Base-by-base conservation (phyloP, 2,888 invertebrate genomes). In the Diaprepes abbreviatus region DNA sequence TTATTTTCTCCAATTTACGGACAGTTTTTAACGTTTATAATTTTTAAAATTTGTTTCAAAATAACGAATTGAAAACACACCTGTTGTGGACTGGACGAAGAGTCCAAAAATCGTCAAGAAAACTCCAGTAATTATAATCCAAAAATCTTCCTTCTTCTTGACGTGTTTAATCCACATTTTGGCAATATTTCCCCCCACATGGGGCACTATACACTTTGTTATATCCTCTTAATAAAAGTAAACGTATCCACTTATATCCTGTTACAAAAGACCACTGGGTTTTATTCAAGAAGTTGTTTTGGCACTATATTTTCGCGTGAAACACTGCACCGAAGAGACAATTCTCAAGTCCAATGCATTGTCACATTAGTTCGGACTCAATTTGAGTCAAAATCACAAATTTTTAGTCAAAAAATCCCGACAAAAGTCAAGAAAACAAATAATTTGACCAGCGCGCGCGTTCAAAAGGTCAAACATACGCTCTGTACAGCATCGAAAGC, bases 151-250 rank as follows among this genome's bases (percentile, higher is more conserved):
- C 88, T 72, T 72, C 69, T 88, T 86, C 86, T 77, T 79, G 76
- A 87, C 87, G 87, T 89, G 88, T 86, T 88, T 88, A 87, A 89
- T 89, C 89, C 89, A 88, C 89, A 89, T 89, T 88, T 88, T 89
- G 80, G 78, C 75, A 75, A 80, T 79, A 81, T 79, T 80, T 63
- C 17, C 60, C 80, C 83, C 83, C 82, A 80, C 83, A 84, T 84
- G 83, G 83, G 83, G 81, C 80, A 82, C 64, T 52, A 19, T 10
- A 76, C 76, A 74, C 71, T 79, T 80, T 80, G 75, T 72, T 75
- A 74, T 76, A 70, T 74, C 70, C 87, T 87, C 75, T 73, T 72
- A 78, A 86, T 86, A 87, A 86, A 87, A 86, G 87, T 86, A 71
- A 68, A 71, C 43, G 31, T 55, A 59, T 57, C 45, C 85, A 86